Evolutionary conservation across 2,888 invertebrate genomes (phyloP), one percentile per base, ranked within the genome.

Genomic region (Prosopocoilus inquinatus): DNA sequence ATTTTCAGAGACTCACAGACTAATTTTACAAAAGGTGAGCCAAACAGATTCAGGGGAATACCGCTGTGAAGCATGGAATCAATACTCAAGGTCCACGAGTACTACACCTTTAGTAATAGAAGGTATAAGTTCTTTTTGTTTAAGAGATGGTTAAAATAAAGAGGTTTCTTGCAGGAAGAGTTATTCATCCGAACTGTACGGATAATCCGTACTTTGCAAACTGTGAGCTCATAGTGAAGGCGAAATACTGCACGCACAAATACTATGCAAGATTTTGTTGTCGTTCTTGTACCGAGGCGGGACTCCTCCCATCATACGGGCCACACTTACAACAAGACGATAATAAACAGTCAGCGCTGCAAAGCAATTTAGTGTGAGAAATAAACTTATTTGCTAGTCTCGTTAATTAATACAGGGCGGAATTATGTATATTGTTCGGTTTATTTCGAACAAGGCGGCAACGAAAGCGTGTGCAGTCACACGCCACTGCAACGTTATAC

Each of bases 231-330:
- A 96, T 96, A 67, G 94, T 96, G 2, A 81, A 84, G 69, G 94
- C 88, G 54, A 83, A 84, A 54, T 92, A 89, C 75, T 97, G 96
- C 75, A 80, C 81, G n/a, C 94, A 96, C 79, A 82, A 84, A 63
- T 96, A 95, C 79, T 97, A 96, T 78, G 92, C 93, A 62, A 84
- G 84, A 59, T 94, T 95, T 85, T 97, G 96, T 78, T 97, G 96
- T 79, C 85, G 88, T 74, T 94, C 95, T 1, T 96, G 96, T 75
- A 91, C 93, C 58, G 81, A 90, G 73, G 92, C 93, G 0, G 94
- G 94, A 1, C 89, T 89, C 72, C 78, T 93, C 56, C 79, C 82
- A 12, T 68, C 75, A 2, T 71, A 73, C 58, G 80, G 80, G 9
- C 56, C 56, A 2, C 56, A 56, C 44, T 47, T 56, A 49, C 20